phyloP scores from a whole-genome alignment of 2,113 vertebrate species.

The Xiphophorus hellerii region DNA sequence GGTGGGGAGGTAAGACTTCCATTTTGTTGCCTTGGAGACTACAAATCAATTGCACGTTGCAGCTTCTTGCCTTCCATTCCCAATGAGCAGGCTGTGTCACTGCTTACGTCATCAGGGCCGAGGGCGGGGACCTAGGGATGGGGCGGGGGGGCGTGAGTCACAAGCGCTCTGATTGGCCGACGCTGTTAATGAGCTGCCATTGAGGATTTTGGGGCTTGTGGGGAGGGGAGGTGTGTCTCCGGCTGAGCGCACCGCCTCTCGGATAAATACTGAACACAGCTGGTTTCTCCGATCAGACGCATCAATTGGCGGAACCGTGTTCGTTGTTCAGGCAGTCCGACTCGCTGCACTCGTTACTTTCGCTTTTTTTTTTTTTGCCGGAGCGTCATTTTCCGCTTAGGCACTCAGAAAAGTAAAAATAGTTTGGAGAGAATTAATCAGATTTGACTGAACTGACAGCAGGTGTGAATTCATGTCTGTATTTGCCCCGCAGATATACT shows the following conservation, averaged over 20 bases:
- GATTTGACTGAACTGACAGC: slow-evolving; percentile 54
- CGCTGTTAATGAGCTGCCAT: slow-evolving; percentile 63
- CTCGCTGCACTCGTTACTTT: slow-evolving; percentile 5
- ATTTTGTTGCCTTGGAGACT: slow-evolving; percentile 69
- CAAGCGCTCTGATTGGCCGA: slow-evolving; percentile 66
- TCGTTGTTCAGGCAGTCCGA: background rate
- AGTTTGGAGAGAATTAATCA: background rate
- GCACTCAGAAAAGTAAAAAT: background rate
- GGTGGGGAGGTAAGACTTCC: slow-evolving; percentile 31
- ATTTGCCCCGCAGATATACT: slow-evolving; percentile 68
- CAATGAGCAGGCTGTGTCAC: slow-evolving; percentile 49
- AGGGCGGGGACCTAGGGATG: background rate
- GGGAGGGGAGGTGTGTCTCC: slow-evolving; percentile 64
- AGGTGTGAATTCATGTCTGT: slow-evolving; percentile 82
- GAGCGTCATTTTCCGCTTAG: background rate
- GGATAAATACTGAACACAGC: slow-evolving; percentile 60
- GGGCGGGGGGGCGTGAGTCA: slow-evolving; percentile 1
- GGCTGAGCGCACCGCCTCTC: slow-evolving; percentile 65
- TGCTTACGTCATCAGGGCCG: slow-evolving; percentile 65
- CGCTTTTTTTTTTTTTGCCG: slow-evolving; percentile 3
- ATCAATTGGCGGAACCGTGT: slow-evolving; percentile 9
- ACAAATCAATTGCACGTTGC: slow-evolving; percentile 68
- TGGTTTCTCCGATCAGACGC: slow-evolving; percentile 39
- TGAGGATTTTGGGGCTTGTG: slow-evolving; percentile 66
- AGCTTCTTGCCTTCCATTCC: slow-evolving; percentile 36